These are phyloP conservation scores for Aromia moschata DNA, from an alignment of 2,888 invertebrate species.

Conservation along the genomic window DNA sequence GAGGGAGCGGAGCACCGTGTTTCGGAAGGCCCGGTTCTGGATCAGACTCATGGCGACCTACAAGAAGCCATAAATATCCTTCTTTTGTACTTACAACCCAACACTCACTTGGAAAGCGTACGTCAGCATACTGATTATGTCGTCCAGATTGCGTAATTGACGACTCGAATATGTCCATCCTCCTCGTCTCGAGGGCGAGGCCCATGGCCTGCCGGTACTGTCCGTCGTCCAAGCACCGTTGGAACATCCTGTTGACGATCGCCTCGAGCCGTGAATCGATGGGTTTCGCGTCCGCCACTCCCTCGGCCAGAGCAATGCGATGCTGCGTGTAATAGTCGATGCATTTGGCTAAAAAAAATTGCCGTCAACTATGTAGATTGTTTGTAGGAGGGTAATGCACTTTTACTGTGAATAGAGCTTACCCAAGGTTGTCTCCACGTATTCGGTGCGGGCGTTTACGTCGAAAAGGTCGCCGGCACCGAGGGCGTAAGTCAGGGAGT, in stretches of 20 bases:
- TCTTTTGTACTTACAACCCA: too few relatives aligned
- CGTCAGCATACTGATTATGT: conserved; percentile 87
- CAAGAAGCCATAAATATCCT: conserved; percentile 67
- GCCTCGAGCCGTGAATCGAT: conserved; percentile 88
- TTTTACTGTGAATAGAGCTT: conserved; percentile 41
- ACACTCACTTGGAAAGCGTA: conserved; percentile 90
- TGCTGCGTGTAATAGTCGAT: conserved; percentile 96
- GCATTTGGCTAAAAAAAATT: conserved; percentile 79
- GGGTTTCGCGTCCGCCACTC: conserved; percentile 71
- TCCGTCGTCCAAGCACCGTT: conserved; percentile 92
- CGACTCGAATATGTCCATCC: conserved; percentile 96
- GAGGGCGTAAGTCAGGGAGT: conserved; percentile 95
- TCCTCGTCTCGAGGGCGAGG: conserved; percentile 92
- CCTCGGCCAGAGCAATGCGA: conserved; percentile 77
- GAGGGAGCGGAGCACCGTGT: conserved; percentile 86
- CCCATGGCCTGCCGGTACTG: conserved; percentile 97
- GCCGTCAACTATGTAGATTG: background rate
- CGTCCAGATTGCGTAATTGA: conserved; percentile 93
- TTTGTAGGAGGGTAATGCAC: background rate
- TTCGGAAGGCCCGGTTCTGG: conserved; percentile 92
- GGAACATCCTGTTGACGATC: conserved; percentile 97
- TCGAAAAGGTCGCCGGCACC: conserved; percentile 96
- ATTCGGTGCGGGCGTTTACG: conserved; percentile 92
- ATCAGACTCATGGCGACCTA: conserved; percentile 96
- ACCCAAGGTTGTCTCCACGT: conserved; percentile 94